These are phyloP conservation scores for Antechinus flavipes DNA, from an alignment of 2,113 vertebrate species.

Conservation along the genomic window DNA sequence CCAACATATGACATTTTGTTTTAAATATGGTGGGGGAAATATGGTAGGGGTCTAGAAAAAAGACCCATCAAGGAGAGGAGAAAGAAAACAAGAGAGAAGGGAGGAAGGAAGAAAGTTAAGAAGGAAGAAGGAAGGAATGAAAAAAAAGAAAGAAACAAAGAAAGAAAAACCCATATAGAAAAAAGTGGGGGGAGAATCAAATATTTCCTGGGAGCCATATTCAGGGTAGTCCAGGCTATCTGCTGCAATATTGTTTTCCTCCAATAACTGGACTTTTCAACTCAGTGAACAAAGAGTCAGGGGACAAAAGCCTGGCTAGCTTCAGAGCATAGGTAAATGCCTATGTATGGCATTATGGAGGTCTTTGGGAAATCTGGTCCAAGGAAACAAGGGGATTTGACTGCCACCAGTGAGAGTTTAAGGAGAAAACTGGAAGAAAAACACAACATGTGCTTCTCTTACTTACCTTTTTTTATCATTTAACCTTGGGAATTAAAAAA, in stretches of 20 bases:
- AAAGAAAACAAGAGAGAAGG: too few relatives aligned
- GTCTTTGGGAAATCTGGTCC: neutral
- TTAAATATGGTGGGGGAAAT: too few relatives aligned
- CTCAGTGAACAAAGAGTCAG: neutral
- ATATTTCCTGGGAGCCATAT: neutral
- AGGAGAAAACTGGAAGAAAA: neutral
- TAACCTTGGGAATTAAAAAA: slow-evolving; percentile 40
- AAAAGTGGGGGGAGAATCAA: neutral
- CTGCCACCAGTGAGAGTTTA: neutral
- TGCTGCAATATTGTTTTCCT: neutral
- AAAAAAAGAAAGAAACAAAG: too few relatives aligned
- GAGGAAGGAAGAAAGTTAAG: too few relatives aligned
- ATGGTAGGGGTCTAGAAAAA: too few relatives aligned
- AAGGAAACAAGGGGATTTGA: neutral
- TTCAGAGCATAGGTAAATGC: neutral
- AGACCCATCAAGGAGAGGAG: too few relatives aligned
- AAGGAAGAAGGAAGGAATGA: too few relatives aligned
- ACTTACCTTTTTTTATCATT: slow-evolving; percentile 35
- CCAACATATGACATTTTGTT: neutral
- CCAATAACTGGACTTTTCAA: neutral
- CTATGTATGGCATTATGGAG: neutral
- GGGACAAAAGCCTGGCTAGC: slow-evolving; percentile 8
- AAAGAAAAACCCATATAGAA: neutral
- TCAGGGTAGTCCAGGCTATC: neutral
- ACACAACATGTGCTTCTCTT: neutral